Percentiles rank a stretch among this genome's conserved stretches.
Evolutionary conservation across 2,113 vertebrate genomes (phyloP).

Genomic region (Rhabdornis inornatus): DNA sequence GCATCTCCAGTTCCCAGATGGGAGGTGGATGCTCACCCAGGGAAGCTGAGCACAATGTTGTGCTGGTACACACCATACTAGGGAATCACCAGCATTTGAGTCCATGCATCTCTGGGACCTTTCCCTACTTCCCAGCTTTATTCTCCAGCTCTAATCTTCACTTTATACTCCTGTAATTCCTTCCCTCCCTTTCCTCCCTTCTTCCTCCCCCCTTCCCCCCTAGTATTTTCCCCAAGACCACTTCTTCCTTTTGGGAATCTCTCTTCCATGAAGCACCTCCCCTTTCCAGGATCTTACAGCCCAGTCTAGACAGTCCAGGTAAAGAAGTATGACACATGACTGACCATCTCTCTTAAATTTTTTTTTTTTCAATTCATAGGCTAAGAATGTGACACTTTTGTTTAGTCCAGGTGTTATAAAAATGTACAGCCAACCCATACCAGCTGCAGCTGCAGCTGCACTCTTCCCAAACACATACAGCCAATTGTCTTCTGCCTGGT

Average conservation of each 20-base stretch:
- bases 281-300: not conserved
- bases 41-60: not conserved
- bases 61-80: fast-evolving
- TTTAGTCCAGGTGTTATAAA: not conserved
- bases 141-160: not conserved
- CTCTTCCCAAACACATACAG: not conserved
- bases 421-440: not conserved
- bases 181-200: not conserved
- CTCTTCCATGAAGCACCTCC: not conserved
- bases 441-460: not conserved
- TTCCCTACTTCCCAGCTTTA: not conserved
- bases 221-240: not conserved
- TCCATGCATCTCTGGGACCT: fast-evolving
- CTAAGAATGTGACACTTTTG: not conserved
- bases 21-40: not conserved
- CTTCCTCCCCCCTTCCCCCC: fast-evolving
- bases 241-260: not conserved
- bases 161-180: not conserved
- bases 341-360: not conserved
- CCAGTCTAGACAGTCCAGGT: not conserved
- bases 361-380: not conserved
- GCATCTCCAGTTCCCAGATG: fast-evolving
- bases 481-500: not conserved
- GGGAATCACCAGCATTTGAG: not conserved
- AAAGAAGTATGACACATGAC: not conserved